Conservation (phyloP, 1,140 invertebrate genomes). For the Holotrichia oblita region DNA sequence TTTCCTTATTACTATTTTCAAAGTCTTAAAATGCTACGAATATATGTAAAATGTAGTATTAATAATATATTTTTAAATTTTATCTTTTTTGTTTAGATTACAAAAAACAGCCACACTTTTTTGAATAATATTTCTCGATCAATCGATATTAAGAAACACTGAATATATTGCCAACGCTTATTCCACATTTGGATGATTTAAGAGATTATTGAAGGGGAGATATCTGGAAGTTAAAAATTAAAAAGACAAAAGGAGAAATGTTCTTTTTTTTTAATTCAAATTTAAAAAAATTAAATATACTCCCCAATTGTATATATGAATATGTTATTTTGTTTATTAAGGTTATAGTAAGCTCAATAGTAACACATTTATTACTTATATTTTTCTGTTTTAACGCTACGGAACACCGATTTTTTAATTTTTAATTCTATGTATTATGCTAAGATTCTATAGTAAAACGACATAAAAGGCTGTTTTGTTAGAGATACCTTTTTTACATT, state of each 20-base stretch:
- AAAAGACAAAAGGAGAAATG: too few relatives aligned
- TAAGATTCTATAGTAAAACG: not conserved
- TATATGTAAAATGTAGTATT: not conserved
- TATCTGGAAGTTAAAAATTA: too few relatives aligned
- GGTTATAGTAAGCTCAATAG: constrained; percentile 51
- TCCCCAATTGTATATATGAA: not conserved
- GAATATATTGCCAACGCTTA: constrained; percentile 47
- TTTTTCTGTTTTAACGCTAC: constrained; percentile 48
- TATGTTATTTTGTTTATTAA: not conserved
- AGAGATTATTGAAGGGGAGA: not conserved
- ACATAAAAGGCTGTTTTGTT: constrained; percentile 14
- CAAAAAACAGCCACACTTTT: constrained; percentile 45
- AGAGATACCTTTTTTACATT: not conserved
- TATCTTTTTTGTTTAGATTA: constrained; percentile 6
- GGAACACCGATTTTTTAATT: constrained; percentile 56
- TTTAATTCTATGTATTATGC: constrained; percentile 8
- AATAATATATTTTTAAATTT: not conserved
- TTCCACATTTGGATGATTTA: not conserved
- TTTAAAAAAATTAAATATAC: not conserved
- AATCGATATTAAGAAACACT: constrained; percentile 41
- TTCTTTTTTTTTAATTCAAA: not conserved
- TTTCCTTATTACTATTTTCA: not conserved
- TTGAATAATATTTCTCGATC: not conserved
- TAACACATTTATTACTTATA: constrained; percentile 49
- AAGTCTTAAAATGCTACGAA: not conserved